These are phyloP conservation scores for Aphelinus certus DNA, from an alignment of 1,140 invertebrate genomes.

Conservation along the genomic window DNA sequence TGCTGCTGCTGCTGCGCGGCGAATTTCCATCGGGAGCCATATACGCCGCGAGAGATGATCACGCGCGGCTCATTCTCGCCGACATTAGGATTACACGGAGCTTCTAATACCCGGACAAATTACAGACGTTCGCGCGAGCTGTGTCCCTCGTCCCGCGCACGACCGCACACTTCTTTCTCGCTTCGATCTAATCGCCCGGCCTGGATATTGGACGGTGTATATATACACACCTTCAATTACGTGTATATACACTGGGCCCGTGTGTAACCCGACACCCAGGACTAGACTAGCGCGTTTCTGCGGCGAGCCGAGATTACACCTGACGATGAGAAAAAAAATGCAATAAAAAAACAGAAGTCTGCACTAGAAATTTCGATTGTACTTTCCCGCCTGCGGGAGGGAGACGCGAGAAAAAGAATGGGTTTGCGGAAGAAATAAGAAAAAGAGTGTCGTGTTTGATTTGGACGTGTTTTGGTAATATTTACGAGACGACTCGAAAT, in stretches of 20 bases:
- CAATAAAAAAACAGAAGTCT: too few relatives aligned
- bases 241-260: too few relatives aligned
- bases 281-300: neutral
- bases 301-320: neutral
- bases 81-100: conserved; percentile 7
- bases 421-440: too few relatives aligned
- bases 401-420: too few relatives aligned
- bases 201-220: conserved; percentile 1
- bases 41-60: neutral
- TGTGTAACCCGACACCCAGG: conserved; percentile 14
- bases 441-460: too few relatives aligned
- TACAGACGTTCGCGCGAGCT: neutral
- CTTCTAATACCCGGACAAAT: conserved; percentile 24
- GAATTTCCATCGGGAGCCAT: conserved; percentile 30
- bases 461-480: too few relatives aligned
- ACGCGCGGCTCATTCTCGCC: conserved; percentile 17
- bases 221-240: conserved; percentile 5
- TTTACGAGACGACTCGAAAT: too few relatives aligned
- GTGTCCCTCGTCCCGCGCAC: conserved; percentile 10
- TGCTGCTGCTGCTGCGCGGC: neutral
- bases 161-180: neutral
- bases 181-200: conserved; percentile 20
- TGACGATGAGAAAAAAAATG: too few relatives aligned
- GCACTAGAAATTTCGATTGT: too few relatives aligned
- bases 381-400: too few relatives aligned